phyloP scores from a whole-genome alignment of 2,113 vertebrate species.

The Clarias batrachus region DNA sequence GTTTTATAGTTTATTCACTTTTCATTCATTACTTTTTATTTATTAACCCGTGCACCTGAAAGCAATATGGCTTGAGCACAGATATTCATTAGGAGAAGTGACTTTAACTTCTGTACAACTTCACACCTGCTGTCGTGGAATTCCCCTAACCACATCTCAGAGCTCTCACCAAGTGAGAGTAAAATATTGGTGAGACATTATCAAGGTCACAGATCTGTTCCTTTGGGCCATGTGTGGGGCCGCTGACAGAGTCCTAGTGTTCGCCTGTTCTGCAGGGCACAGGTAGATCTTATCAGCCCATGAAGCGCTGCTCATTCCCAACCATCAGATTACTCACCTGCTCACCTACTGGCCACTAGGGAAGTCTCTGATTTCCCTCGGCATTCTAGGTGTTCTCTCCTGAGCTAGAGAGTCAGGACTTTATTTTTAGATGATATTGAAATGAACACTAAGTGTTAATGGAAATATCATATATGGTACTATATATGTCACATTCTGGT shows the following conservation, averaged over 20 bases:
- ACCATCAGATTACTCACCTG: constrained; percentile 50
- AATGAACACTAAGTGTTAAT: no score
- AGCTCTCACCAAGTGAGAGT: constrained; percentile 16
- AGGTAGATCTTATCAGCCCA: constrained; percentile 52
- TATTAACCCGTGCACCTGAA: neutral
- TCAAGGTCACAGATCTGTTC: constrained; percentile 42
- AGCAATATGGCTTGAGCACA: neutral
- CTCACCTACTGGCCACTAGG: constrained; percentile 38
- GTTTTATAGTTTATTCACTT: neutral
- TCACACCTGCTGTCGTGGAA: neutral
- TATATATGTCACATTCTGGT: neutral
- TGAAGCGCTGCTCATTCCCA: constrained; percentile 27
- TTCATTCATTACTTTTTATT: neutral
- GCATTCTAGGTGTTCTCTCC: neutral
- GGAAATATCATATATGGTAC: neutral
- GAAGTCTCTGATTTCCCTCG: constrained; percentile 39
- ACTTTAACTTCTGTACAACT: neutral
- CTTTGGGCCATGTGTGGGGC: constrained; percentile 15
- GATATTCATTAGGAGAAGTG: neutral
- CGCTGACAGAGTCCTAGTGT: constrained; percentile 32
- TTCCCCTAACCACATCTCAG: neutral
- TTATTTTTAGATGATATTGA: no score
- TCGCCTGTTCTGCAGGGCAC: constrained; percentile 26
- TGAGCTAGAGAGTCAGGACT: neutral
- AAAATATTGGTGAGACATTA: constrained; percentile 31